Evolutionary conservation across 2,888 invertebrate genomes (phyloP).

Genomic region (Clivina fossor): DNA sequence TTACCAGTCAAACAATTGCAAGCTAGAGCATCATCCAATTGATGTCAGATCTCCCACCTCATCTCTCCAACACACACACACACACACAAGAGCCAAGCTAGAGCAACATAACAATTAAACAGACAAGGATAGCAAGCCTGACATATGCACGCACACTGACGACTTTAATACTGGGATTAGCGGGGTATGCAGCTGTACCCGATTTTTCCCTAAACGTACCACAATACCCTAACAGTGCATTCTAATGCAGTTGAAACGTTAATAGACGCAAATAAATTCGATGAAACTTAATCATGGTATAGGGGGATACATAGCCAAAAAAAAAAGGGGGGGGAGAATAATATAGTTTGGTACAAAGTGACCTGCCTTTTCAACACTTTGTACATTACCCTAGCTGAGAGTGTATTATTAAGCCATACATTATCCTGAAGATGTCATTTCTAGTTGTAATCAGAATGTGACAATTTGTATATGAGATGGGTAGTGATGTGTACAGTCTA

Average conservation of each 20-base stretch:
- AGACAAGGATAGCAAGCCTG: too few species aligned
- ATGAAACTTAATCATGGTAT: constrained; percentile 45
- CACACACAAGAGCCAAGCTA: constrained; percentile 43
- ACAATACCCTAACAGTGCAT: constrained; percentile 42
- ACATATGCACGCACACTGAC: constrained; percentile 52
- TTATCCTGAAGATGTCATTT: constrained; percentile 52
- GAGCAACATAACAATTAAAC: too few species aligned
- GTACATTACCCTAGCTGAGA: constrained; percentile 23
- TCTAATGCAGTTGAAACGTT: constrained; percentile 1
- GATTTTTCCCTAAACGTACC: constrained; percentile 48
- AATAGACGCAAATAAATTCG: constrained; percentile 23
- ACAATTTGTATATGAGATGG: constrained; percentile 37
- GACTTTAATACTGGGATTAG: constrained; percentile 49
- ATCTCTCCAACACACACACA: constrained; percentile 52
- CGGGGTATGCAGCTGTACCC: constrained; percentile 51
- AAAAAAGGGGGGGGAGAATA: constrained; percentile 53
- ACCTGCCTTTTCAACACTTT: constrained; percentile 55
- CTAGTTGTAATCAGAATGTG: constrained; percentile 47
- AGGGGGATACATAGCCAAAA: constrained; percentile 48
- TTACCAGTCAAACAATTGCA: too few species aligned
- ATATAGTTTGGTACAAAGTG: constrained; percentile 55
- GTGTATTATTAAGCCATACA: constrained; percentile 55
- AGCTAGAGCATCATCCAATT: too few species aligned
- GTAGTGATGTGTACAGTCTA: constrained; percentile 43
- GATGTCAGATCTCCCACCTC: constrained; percentile 42